phyloP scores from a whole-genome alignment of 2,797 vertebrate species.

The Takifugu rubripes region DNA sequence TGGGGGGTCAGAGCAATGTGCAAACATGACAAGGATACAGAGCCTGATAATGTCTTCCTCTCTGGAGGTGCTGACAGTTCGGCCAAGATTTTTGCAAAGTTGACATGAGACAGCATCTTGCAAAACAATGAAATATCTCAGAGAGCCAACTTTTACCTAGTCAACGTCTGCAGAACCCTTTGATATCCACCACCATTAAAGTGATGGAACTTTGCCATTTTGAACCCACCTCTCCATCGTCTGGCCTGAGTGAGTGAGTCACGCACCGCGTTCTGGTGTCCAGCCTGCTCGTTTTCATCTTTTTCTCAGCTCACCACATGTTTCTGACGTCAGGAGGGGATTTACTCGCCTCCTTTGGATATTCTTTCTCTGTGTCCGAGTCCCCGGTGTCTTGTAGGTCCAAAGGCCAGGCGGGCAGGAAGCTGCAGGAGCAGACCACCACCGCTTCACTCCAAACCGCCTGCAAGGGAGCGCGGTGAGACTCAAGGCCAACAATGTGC shows the following conservation, averaged over 20 bases:
- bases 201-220: constrained; percentile 8
- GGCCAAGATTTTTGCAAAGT: constrained; percentile 62
- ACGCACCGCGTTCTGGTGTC: background rate
- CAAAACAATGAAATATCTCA: constrained; percentile 10
- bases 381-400: constrained; percentile 66
- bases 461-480: constrained; percentile 57
- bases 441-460: constrained; percentile 44
- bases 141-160: background rate
- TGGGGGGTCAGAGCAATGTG: constrained; percentile 62
- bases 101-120: constrained; percentile 44
- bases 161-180: background rate
- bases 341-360: constrained; percentile 42
- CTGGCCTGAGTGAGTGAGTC: constrained; percentile 45
- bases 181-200: too few species aligned
- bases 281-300: constrained; percentile 33
- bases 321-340: constrained; percentile 73
- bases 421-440: constrained; percentile 58
- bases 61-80: constrained; percentile 66
- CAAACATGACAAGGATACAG: constrained; percentile 77
- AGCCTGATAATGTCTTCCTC: constrained; percentile 69
- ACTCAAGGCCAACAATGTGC: constrained; percentile 76
- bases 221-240: background rate
- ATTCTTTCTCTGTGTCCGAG: constrained; percentile 39
- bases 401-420: constrained; percentile 73
- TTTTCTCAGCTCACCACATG: constrained; percentile 32